A percentile compares a stretch with the other conserved stretches of the same genome.
Evolutionary conservation across 1,140 invertebrate species (phyloP).

Genomic region (Grapholita molesta): DNA sequence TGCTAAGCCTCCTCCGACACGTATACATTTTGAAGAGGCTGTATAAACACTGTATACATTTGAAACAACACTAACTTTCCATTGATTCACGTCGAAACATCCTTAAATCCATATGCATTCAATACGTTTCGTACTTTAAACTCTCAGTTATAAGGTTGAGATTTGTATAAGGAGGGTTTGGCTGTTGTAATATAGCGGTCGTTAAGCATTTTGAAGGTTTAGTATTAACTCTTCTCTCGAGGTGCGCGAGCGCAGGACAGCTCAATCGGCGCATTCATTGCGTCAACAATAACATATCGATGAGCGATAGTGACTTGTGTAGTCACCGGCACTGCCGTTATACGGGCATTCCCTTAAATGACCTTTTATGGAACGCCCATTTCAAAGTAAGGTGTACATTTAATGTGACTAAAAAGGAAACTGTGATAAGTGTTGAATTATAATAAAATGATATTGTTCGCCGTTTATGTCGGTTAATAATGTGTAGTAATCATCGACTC

Average conservation of each 20-base stretch:
- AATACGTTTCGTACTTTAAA: background rate
- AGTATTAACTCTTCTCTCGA: constrained; percentile 17
- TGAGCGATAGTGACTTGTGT: constrained; percentile 6
- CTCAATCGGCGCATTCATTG: constrained; percentile 19
- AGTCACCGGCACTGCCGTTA: background rate
- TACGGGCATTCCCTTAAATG: background rate
- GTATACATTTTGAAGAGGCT: background rate
- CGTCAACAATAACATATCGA: constrained; percentile 19
- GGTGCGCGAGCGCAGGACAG: constrained; percentile 3
- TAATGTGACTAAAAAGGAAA: background rate
- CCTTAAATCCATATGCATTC: background rate
- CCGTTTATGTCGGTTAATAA: background rate
- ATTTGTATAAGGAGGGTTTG: background rate
- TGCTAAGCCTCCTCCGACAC: background rate
- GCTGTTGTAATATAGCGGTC: background rate
- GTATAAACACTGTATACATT: background rate
- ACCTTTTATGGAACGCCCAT: background rate
- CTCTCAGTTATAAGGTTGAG: background rate
- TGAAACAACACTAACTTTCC: background rate
- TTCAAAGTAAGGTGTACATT: background rate
- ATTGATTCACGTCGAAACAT: background rate
- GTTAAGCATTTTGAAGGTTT: background rate
- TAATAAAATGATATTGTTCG: background rate
- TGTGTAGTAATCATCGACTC: no score
- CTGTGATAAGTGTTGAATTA: background rate